Conservation (phyloP, 1,140 invertebrate species). For the Hestina assimilis region DNA sequence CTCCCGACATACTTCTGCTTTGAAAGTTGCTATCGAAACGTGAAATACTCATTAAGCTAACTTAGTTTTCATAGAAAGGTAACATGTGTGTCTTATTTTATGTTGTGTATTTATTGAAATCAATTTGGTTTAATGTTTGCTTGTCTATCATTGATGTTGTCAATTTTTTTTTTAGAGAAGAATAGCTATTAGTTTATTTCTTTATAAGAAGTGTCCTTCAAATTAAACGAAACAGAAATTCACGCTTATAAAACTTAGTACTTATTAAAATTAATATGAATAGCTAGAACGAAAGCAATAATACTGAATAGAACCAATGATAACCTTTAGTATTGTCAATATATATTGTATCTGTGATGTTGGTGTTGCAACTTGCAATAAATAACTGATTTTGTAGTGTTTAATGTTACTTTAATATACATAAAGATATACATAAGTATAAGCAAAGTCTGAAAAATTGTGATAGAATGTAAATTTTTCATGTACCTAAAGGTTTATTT, state of each 20-base stretch:
- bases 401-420: slow-evolving; percentile 37
- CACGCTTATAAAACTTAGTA: neutral
- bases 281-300: neutral
- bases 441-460: slow-evolving; percentile 58
- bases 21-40: neutral
- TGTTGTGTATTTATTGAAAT: neutral
- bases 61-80: neutral
- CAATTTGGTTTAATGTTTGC: neutral
- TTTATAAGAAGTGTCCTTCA: neutral
- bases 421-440: slow-evolving; percentile 29
- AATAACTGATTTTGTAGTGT: slow-evolving; percentile 21
- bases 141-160: neutral
- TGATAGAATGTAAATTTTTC: slow-evolving; percentile 55
- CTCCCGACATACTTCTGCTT: slow-evolving; percentile 22
- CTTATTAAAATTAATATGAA: too few relatives aligned
- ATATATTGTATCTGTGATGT: slow-evolving; percentile 46
- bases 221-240: neutral
- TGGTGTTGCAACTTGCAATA: slow-evolving; percentile 27
- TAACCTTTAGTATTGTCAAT: slow-evolving; percentile 4
- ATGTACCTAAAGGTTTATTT: slow-evolving; percentile 23
- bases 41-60: neutral
- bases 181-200: neutral
- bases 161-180: neutral
- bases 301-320: neutral
- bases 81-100: neutral